Evolutionary conservation across 2,113 vertebrate species (phyloP), one percentile per base, ranked within the genome.

Genomic region (Numida meleagris): DNA sequence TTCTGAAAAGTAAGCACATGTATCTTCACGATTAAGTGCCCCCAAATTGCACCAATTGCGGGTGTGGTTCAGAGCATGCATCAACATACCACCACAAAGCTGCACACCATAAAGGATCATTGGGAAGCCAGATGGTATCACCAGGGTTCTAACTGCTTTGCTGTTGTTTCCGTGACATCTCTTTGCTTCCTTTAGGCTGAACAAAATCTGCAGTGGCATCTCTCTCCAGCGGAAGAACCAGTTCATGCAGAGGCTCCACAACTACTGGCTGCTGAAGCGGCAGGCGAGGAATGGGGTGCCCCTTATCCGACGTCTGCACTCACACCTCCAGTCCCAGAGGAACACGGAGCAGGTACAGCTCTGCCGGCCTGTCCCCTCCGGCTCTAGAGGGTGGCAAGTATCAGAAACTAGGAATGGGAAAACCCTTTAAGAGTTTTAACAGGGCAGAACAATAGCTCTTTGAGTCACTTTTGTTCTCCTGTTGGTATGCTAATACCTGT

Each of bases 211-310:
- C 97, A 99, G 98, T 85, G 99, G 99, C 95, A 98, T 99, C 50
- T 96, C 98, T 79, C 94, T 99, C 92, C 99, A 99, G 97, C 99
- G 97, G 97, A 99, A 99, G 97, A 99, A 96, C 96, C 99, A 99
- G 95, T 99, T 99, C 97, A 99, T 99, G 98, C 99, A 99, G 95
- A 97, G 99, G 94, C 98, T 99, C 71, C 99, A 99, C 96, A 99
- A 93, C 96, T 99, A 99, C 96, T 99, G 99, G 99, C 98, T 99
- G 83, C 96, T 99, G 95, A 99, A 99, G 94, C 98, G 99, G 18
- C 99, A 99, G 96, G 99, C 99, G 0, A 98, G 99, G 96, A 99
- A 99, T 1, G 99, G 99, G 18, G 98, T 99, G 57, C 99, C 99
- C 20, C 98, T 99, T 74, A 98, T 99, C 88, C 98, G 99, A 13